phyloP scores from a whole-genome alignment of 1,140 invertebrate species.

The Zaprionus lachaisei region DNA sequence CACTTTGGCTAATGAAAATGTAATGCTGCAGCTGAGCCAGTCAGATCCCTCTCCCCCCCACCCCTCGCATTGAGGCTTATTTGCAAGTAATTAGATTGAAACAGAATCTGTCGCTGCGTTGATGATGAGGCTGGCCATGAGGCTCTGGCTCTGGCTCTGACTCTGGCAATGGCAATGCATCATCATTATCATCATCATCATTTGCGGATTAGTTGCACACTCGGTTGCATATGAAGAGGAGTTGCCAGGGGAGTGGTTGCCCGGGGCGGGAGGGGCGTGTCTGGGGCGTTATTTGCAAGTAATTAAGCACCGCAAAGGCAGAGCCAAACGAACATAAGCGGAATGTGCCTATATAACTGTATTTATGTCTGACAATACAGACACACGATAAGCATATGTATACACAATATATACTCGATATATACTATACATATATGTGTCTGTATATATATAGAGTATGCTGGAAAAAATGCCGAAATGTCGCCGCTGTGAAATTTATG shows the following conservation, averaged over 20 bases:
- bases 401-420: neutral
- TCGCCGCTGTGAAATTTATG: conserved; percentile 75
- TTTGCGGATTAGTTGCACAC: conserved; percentile 39
- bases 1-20: conserved; percentile 69
- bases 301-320: conserved; percentile 64
- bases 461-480: conserved; percentile 75
- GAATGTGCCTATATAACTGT: neutral
- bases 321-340: conserved; percentile 19
- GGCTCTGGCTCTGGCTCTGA: no score
- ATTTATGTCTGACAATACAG: neutral
- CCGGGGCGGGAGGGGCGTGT: conserved; percentile 11
- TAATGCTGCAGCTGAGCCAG: conserved; percentile 49
- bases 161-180: neutral
- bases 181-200: conserved; percentile 39
- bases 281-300: conserved; percentile 40
- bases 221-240: conserved; percentile 16
- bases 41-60: neutral
- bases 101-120: conserved; percentile 24
- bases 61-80: conserved; percentile 39
- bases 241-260: neutral
- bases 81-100: conserved; percentile 60
- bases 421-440: conserved; percentile 37
- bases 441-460: conserved; percentile 47
- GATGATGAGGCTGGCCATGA: neutral
- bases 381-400: no score